Base-by-base conservation (phyloP, 2,888 invertebrate genomes). In the Trichogramma evanescens region DNA sequence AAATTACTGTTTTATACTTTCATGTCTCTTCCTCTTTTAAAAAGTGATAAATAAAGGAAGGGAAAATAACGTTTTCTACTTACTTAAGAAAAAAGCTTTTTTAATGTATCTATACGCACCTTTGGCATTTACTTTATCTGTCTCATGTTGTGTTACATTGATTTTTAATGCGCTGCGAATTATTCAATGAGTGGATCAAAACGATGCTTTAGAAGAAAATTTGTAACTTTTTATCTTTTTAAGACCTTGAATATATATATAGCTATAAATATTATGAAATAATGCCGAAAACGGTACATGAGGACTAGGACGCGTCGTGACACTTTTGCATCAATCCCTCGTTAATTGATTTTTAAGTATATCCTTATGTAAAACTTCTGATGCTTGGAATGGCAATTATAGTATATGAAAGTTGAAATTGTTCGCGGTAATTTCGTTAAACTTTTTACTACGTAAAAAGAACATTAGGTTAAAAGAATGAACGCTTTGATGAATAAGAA, bases 401-500 rank as follows among this genome's bases (percentile, higher is more conserved):
- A 67, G 69, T 69, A 71, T 67, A 26, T 68, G 68, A 71, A 69
- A 71, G 66, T 70, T 68, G 26, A 26, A 66, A 68, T 71, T 71
- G 70, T 71, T 74, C 72, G 68, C 69, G 69, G 73, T 68, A 65
- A 69, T 69, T 68, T 64, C 60, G 69, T 72, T 67, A 66, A 74
- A 69, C 71, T 76, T 77, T 77, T 76, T 74, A 75, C 70, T 73
- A 69, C 72, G 71, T 70, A 70, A 68, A 69, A 60, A 63, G 66
- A 66, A 26, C 26, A 26, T 26, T 62, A 66, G 65, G 66, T 68
- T 68, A 71, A 71, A 69, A 68, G 42, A 38, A 41, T 68, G 67
- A 67, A 74, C 69, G 74, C 72, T 75, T 75, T 74, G 72, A 68
- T 71, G 67, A 72, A 72, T 71, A 71, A 75, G 74, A 69, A 67